A percentile compares a stretch with the other conserved stretches of the same genome.
These are phyloP conservation scores for Drosophila planitibia DNA, from an alignment of 2,888 invertebrate genomes.

Conservation along the genomic window DNA sequence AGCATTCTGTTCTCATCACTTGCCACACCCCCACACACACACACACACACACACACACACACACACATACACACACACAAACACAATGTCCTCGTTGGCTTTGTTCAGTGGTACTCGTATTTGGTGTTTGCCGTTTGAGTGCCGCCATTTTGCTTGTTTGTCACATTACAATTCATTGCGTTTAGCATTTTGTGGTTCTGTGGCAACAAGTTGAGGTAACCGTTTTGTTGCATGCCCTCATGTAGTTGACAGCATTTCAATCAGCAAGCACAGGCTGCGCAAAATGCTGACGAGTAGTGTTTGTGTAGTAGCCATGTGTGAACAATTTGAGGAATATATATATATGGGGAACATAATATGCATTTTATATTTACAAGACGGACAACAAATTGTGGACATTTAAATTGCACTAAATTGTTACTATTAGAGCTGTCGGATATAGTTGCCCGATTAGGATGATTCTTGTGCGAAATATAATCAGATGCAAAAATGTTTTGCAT, in stretches of 20 bases:
- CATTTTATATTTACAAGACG: neutral
- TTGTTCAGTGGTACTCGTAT: slow-evolving; percentile 19
- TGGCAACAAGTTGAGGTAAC: slow-evolving; percentile 16
- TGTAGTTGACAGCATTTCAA: slow-evolving; percentile 22
- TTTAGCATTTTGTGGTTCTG: slow-evolving; percentile 64
- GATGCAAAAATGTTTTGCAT: neutral
- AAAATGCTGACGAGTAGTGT: neutral
- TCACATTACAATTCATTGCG: slow-evolving; percentile 65
- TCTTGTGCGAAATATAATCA: neutral
- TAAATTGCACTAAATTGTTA: neutral
- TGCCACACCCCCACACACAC: neutral
- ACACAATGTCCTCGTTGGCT: slow-evolving; percentile 12
- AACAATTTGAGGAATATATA: neutral
- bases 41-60: neutral
- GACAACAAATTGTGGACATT: too few relatives aligned
- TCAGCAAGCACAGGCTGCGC: neutral
- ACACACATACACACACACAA: neutral
- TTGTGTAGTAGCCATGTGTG: neutral
- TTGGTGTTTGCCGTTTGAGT: slow-evolving; percentile 29
- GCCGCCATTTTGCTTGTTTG: slow-evolving; percentile 38
- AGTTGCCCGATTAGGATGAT: neutral
- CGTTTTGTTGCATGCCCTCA: slow-evolving; percentile 14
- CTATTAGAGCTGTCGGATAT: neutral
- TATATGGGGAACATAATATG: neutral
- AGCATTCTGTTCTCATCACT: slow-evolving; percentile 27